Percentiles rank a stretch among this genome's conserved stretches.
phyloP scores from a whole-genome alignment of 1,140 invertebrate genomes.

The Venturia canescens region DNA sequence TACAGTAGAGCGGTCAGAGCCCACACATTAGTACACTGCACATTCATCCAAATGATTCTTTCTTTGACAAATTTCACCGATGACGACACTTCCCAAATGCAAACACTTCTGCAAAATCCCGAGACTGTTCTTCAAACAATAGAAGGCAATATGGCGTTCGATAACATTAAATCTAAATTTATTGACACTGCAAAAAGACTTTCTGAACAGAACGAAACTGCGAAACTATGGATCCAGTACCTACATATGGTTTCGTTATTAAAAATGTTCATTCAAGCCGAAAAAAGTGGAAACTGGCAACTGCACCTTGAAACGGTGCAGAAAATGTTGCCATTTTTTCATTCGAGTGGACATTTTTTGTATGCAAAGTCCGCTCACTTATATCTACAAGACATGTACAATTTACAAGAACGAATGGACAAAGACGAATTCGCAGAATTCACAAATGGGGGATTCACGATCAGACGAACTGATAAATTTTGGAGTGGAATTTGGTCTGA shows the following conservation, averaged over 20 bases:
- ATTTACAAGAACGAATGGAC: constrained; percentile 58
- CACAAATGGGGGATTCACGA: constrained; percentile 64
- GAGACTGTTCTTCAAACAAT: not conserved
- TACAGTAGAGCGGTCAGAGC: constrained; percentile 63
- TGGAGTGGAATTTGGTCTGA: constrained; percentile 71
- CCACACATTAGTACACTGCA: constrained; percentile 51
- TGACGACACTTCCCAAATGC: constrained; percentile 35
- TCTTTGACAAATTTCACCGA: constrained; percentile 50
- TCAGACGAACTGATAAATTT: constrained; percentile 67
- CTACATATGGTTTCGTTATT: constrained; percentile 70
- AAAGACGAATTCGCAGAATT: constrained; percentile 63
- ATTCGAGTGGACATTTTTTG: constrained; percentile 66
- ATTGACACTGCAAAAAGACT: not conserved
- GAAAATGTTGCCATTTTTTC: constrained; percentile 70
- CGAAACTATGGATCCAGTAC: constrained; percentile 73
- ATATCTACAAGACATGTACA: constrained; percentile 68
- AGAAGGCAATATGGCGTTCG: not conserved
- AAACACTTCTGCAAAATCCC: not conserved
- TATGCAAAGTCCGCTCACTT: constrained; percentile 67
- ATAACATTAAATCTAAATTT: not conserved
- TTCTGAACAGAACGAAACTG: constrained; percentile 52
- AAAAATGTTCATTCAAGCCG: constrained; percentile 69
- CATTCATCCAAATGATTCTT: constrained; percentile 52
- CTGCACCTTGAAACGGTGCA: constrained; percentile 58
- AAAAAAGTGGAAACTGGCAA: constrained; percentile 68